Evolutionary conservation across 2,113 vertebrate species (phyloP).

Genomic region (Lasiurus borealis): DNA sequence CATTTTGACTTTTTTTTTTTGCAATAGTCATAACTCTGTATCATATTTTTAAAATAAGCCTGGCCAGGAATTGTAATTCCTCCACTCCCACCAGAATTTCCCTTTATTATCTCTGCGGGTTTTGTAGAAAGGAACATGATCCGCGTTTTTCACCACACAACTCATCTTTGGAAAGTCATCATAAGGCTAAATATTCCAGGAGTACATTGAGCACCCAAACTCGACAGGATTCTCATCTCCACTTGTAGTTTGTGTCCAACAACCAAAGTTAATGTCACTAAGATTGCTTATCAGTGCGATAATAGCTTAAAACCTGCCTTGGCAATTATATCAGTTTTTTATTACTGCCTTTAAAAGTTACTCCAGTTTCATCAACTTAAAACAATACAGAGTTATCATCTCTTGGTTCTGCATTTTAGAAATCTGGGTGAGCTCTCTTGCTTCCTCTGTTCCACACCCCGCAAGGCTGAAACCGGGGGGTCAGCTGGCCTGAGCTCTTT

Average conservation of each 20-base stretch:
- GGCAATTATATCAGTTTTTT: conserved; percentile 11
- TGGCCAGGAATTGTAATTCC: conserved; percentile 3
- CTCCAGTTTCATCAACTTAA: background rate
- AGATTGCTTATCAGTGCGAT: background rate
- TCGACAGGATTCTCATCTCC: background rate
- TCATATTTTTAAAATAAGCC: background rate
- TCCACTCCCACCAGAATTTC: background rate
- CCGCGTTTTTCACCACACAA: background rate
- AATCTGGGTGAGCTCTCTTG: background rate
- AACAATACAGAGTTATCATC: background rate
- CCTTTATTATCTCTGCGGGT: conserved; percentile 11
- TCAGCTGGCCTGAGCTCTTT: background rate
- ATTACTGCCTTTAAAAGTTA: background rate
- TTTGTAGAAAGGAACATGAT: conserved; percentile 57
- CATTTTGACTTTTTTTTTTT: conserved; percentile 21
- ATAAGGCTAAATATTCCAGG: conserved; percentile 4
- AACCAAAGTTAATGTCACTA: conserved; percentile 34
- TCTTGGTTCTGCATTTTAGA: background rate
- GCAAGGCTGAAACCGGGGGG: background rate
- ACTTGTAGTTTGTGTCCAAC: conserved; percentile 40
- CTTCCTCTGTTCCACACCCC: background rate
- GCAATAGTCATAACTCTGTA: background rate
- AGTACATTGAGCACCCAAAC: conserved; percentile 24
- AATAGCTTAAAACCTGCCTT: conserved; percentile 36
- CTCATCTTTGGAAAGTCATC: conserved; percentile 12